Conservation (phyloP, 2,797 vertebrate species). For the Tangara arthus region DNA sequence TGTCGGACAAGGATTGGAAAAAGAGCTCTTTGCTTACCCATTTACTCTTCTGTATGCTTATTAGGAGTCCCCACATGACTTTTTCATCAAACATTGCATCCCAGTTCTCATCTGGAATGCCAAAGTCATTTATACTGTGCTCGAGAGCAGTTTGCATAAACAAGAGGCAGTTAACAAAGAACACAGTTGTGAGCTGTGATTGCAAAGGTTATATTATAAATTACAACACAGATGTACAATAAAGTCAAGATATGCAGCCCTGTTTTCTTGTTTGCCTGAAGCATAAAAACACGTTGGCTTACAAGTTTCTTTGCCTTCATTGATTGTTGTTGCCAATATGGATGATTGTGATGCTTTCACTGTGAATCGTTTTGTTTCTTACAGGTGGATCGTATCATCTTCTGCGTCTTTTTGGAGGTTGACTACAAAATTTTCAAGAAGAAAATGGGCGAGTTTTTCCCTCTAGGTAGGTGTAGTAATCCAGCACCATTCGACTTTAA, state of each 20-base stretch:
- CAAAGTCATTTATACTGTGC: constrained; percentile 54
- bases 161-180: constrained; percentile 37
- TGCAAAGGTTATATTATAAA: constrained; percentile 37
- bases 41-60: constrained; percentile 48
- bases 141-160: constrained; percentile 45
- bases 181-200: background rate
- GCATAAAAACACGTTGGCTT: background rate
- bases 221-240: background rate
- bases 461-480: constrained; percentile 79
- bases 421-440: constrained; percentile 97
- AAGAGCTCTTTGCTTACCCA: constrained; percentile 61
- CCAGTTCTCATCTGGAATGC: constrained; percentile 48
- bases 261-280: background rate
- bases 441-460: constrained; percentile 91
- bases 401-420: constrained; percentile 97
- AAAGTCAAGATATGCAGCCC: background rate
- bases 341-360: background rate
- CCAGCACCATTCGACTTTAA: background rate
- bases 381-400: constrained; percentile 95
- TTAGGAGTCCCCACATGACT: constrained; percentile 25
- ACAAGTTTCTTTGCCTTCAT: background rate
- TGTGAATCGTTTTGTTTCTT: constrained; percentile 48
- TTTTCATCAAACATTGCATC: constrained; percentile 60
- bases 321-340: background rate
- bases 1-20: constrained; percentile 53